Evolutionary conservation across 2,797 vertebrate species (phyloP).

Genomic region (Trematomus bernacchii): DNA sequence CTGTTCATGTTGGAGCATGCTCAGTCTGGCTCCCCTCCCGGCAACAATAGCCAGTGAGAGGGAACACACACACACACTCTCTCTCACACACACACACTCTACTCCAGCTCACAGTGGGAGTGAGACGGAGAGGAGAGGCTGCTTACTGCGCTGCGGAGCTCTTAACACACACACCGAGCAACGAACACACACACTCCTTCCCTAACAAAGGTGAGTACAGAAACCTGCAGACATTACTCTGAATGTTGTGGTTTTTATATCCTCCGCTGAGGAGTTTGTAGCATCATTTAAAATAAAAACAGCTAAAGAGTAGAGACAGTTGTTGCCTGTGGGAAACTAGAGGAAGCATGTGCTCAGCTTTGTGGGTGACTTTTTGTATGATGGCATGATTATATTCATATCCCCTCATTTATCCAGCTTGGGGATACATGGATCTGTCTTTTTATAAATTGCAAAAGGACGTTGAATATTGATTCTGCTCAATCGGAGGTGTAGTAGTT

Average conservation of each 20-base stretch:
- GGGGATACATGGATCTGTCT: not conserved
- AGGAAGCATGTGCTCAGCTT: constrained; percentile 67
- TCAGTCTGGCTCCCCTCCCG: constrained; percentile 78
- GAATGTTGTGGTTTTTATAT: not conserved
- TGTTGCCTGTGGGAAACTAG: constrained; percentile 40
- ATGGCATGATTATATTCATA: not conserved
- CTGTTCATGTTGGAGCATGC: constrained; percentile 84
- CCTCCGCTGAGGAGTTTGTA: constrained; percentile 11
- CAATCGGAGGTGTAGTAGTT: constrained; percentile 62
- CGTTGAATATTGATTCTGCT: constrained; percentile 41
- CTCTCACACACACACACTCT: constrained; percentile 33
- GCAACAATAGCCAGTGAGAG: constrained; percentile 86
- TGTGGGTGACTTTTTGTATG: constrained; percentile 32
- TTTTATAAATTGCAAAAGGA: constrained; percentile 42
- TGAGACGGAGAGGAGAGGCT: constrained; percentile 68
- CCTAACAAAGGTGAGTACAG: constrained; percentile 66
- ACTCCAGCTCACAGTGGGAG: constrained; percentile 76
- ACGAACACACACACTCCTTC: constrained; percentile 27
- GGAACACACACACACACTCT: constrained; percentile 50
- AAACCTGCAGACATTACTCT: not conserved
- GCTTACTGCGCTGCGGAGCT: constrained; percentile 61
- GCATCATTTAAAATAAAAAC: not conserved
- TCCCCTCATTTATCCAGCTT: not conserved
- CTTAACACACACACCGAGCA: constrained; percentile 15
- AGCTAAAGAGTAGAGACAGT: constrained; percentile 33